Evolutionary conservation across 2,797 vertebrate genomes (phyloP), one percentile per base, ranked within the genome.

Genomic region (Pteronotus mesoamericanus): DNA sequence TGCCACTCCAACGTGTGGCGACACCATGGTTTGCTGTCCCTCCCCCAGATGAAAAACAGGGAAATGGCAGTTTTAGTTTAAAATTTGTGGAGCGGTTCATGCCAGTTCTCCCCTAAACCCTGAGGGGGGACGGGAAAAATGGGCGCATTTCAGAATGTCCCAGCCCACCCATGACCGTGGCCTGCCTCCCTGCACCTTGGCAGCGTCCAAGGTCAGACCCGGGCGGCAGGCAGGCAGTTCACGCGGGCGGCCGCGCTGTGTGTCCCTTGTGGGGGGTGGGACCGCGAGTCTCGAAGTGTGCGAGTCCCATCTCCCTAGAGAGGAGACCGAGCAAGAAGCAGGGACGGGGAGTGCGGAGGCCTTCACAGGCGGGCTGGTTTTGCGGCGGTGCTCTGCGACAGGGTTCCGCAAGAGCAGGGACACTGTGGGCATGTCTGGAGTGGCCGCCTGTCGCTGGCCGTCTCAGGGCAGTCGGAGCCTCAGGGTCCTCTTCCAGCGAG

Each of bases 391-490:
- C 19, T 53, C 18, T 5, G 53, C 51, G 51, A 21, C 53, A 22
- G 53, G 48, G 53, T 37, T 59, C 21, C 2, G 0, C 19, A 4
- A 1, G 15, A 9, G 5, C 3, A 3, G 3, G 0, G 22, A 2
- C 16, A 3, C 29, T 39, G 14, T 2, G 12, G 59, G 42, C 34
- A 0, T 0, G 15, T 48, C 32, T 1, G 10, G 19, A 21, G 48
- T 5, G 14, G n/a, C 34, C 9, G 7, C 6, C 2, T 29, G 26
- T n/a, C 10, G 0, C 1, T 11, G 69, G 53, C n/a, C 7, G 18
- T 34, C 6, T 18, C 5, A 24, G n/a, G n/a, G n/a, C 74, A 10
- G 6, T 18, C 0, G 21, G 42, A 18, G 15, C 9, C 7, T 22
- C 2, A 19, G 66, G 53, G n/a, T 6, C 68, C 37, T n/a, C 48